Conservation (phyloP, 2,113 vertebrate species). For the Triplophysa siluroides region DNA sequence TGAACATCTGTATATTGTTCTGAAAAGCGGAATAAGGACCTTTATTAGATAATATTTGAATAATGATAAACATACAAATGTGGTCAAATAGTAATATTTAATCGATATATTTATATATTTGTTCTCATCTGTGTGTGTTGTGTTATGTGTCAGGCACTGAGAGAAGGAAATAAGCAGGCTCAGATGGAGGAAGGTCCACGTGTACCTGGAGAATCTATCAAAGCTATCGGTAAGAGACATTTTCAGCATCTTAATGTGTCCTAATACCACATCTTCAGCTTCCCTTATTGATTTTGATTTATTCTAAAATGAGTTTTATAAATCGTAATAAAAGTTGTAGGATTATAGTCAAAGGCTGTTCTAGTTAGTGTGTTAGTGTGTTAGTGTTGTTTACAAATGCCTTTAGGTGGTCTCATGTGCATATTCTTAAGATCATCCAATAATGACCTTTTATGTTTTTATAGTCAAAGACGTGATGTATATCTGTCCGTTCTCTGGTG, state of each 20-base stretch:
- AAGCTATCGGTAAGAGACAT: slow-evolving; percentile 80
- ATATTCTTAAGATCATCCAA: neutral
- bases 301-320: neutral
- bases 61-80: neutral
- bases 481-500: slow-evolving; percentile 93
- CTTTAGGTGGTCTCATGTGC: neutral
- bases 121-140: slow-evolving; percentile 1
- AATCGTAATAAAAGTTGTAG: neutral
- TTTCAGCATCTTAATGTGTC: neutral
- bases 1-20: neutral
- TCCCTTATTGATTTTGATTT: neutral
- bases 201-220: slow-evolving; percentile 90
- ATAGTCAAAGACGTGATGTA: slow-evolving; percentile 95
- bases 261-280: neutral
- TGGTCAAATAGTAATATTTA: neutral
- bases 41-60: no score
- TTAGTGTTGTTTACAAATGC: neutral
- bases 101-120: no score
- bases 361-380: neutral
- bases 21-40: neutral
- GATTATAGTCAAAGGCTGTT: no score
- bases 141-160: slow-evolving; percentile 77
- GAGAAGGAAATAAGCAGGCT: slow-evolving; percentile 83
- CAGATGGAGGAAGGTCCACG: slow-evolving; percentile 91
- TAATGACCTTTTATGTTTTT: slow-evolving; percentile 53